These are phyloP conservation scores for Paralichthys olivaceus DNA, from an alignment of 2,113 vertebrate species.

Conservation along the genomic window DNA sequence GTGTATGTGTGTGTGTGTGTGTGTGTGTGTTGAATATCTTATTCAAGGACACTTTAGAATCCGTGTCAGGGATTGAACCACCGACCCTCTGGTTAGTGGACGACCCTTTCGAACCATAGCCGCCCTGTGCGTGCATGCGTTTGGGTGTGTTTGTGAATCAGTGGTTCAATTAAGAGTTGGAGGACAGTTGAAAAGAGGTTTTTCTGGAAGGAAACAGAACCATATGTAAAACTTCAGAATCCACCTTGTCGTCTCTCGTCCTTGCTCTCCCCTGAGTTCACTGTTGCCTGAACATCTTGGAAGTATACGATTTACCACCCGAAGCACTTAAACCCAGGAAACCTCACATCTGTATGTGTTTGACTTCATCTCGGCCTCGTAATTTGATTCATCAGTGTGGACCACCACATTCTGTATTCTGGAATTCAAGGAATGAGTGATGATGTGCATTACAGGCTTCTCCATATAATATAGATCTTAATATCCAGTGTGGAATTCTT, in stretches of 20 bases:
- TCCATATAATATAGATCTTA: slow-evolving; percentile 3
- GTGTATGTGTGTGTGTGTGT: slow-evolving; percentile 1
- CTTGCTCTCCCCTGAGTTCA: neutral
- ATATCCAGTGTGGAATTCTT: slow-evolving; percentile 12
- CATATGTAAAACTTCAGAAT: slow-evolving; percentile 36
- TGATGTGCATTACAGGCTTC: slow-evolving; percentile 15
- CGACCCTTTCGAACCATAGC: too few species aligned
- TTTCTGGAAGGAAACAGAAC: slow-evolving; percentile 11
- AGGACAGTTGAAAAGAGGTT: slow-evolving; percentile 3
- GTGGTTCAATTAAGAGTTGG: neutral
- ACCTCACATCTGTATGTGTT: neutral
- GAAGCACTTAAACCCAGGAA: neutral
- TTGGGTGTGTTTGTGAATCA: slow-evolving; percentile 19
- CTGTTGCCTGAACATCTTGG: neutral
- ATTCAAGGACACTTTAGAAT: too few species aligned
- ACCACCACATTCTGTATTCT: neutral
- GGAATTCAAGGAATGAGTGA: slow-evolving; percentile 1
- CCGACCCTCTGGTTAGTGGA: too few species aligned
- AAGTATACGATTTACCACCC: slow-evolving; percentile 5
- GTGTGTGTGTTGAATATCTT: neutral
- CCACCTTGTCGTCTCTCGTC: neutral
- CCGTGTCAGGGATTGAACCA: too few species aligned
- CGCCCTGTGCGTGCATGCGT: neutral
- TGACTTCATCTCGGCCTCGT: neutral
- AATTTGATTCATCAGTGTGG: neutral